A percentile compares a stretch with the other conserved stretches of the same genome.
These are phyloP conservation scores for Bradynema listronoti DNA, from an alignment of 1,140 invertebrate genomes.

Conservation along the genomic window DNA sequence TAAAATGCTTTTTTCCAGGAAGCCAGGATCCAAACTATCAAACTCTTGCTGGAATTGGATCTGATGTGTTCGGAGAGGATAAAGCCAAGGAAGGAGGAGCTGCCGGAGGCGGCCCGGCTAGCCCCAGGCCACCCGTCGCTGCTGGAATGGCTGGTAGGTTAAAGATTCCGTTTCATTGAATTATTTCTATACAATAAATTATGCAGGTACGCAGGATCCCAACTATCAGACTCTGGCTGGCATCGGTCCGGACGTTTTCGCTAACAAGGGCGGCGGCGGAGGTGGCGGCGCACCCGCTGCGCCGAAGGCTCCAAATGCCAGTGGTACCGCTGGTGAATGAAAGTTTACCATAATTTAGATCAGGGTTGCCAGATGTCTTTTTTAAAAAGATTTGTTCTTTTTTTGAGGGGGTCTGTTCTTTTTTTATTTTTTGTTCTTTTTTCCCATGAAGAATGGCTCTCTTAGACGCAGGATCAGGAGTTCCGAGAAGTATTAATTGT, in stretches of 20 bases:
- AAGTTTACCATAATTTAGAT: too few species aligned
- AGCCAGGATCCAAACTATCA: constrained; percentile 26
- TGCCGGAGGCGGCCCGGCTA: constrained; percentile 8
- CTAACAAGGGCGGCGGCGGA: not conserved
- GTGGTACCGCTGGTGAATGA: not conserved
- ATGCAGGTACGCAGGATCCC: constrained; percentile 22
- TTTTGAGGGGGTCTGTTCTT: too few species aligned
- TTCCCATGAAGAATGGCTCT: too few species aligned
- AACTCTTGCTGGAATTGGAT: constrained; percentile 23
- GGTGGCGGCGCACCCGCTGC: not conserved
- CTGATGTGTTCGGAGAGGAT: constrained; percentile 31
- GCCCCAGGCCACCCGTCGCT: constrained; percentile 11
- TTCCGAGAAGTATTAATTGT: too few species aligned
- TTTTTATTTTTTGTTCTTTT: too few species aligned
- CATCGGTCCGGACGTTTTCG: constrained; percentile 18
- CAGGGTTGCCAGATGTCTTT: too few species aligned
- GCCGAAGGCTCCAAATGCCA: not conserved
- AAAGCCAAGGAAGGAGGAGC: constrained; percentile 19
- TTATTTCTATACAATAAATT: not conserved
- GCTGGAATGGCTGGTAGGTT: constrained; percentile 19
- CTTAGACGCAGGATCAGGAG: too few species aligned
- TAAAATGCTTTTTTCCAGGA: constrained; percentile 3
- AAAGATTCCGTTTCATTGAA: not conserved
- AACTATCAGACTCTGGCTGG: constrained; percentile 26
- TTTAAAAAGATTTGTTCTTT: too few species aligned